A percentile compares a stretch with the other conserved stretches of the same genome.
Conservation (phyloP, 2,888 invertebrate species). For the Clivina fossor region DNA sequence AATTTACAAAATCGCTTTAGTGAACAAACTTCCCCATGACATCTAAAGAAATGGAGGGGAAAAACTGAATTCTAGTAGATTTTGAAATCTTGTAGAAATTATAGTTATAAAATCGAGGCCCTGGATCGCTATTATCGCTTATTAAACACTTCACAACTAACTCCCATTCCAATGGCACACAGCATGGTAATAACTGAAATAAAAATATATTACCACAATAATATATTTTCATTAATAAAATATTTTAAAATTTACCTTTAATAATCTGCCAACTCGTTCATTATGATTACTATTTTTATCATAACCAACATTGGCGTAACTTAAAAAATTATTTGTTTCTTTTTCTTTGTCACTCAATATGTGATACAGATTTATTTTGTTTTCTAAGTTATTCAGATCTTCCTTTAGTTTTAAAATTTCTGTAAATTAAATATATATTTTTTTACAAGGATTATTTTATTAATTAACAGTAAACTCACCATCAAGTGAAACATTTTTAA, state of each 20-base stretch:
- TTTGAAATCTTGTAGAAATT: too few relatives aligned
- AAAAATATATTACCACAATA: slow-evolving; percentile 1
- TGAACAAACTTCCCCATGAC: too few relatives aligned
- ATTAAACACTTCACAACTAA: slow-evolving; percentile 16
- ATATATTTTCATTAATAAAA: not conserved
- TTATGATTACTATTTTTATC: slow-evolving; percentile 21
- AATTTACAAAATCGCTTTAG: too few relatives aligned
- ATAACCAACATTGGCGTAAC: slow-evolving; percentile 10
- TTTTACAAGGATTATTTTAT: too few relatives aligned
- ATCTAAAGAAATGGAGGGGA: too few relatives aligned
- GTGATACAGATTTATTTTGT: slow-evolving; percentile 19
- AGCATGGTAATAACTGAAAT: slow-evolving; percentile 24
- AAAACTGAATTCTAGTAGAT: too few relatives aligned
- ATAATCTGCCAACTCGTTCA: slow-evolving; percentile 22
- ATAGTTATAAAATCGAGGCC: too few relatives aligned
- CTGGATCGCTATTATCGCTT: slow-evolving; percentile 14
- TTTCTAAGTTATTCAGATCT: slow-evolving; percentile 8
- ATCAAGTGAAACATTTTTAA: too few relatives aligned
- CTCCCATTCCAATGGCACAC: slow-evolving; percentile 24
- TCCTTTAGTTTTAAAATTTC: slow-evolving; percentile 7
- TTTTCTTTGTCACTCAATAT: slow-evolving; percentile 1
- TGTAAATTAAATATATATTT: slow-evolving; percentile 13
- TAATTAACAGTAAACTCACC: too few relatives aligned
- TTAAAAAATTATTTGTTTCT: slow-evolving; percentile 14
- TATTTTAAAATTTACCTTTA: slow-evolving; percentile 19